phyloP scores from a whole-genome alignment of 30 jellyfish, hydroid and myxozoan genomes.

The Aurelia sp. region DNA sequence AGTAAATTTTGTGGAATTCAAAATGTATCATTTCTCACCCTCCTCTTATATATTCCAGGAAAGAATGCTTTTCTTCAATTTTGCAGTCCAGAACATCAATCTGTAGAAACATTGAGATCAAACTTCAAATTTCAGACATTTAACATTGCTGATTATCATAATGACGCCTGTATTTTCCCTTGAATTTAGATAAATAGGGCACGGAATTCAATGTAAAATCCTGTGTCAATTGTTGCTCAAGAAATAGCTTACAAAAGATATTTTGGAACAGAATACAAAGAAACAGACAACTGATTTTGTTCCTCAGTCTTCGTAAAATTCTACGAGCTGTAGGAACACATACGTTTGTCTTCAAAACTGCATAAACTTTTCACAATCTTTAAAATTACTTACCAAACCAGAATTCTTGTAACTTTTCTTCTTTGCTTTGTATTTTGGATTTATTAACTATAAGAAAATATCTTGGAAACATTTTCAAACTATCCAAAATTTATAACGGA shows the following conservation, averaged over 20 bases:
- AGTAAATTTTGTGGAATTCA: no score
- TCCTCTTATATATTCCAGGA: slow-evolving; percentile 75
- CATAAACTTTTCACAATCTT: no score
- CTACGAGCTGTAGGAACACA: no score
- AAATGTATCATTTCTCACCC: slow-evolving; percentile 50
- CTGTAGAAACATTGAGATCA: slow-evolving; percentile 7
- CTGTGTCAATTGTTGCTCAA: neutral
- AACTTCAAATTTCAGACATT: neutral
- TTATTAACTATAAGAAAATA: slow-evolving; percentile 42
- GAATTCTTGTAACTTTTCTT: slow-evolving; percentile 77
- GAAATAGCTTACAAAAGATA: neutral
- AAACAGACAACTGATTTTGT: neutral
- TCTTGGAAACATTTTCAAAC: no score
- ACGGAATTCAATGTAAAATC: no score
- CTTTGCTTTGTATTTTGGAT: slow-evolving; percentile 80
- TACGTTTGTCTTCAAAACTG: no score
- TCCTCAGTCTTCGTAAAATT: no score
- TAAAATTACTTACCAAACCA: slow-evolving; percentile 59
- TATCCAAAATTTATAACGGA: no score
- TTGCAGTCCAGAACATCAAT: slow-evolving; percentile 69
- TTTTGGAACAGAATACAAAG: neutral
- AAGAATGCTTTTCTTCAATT: slow-evolving; percentile 56
- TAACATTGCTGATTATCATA: neutral
- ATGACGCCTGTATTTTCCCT: neutral
- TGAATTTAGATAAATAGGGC: no score